Evolutionary conservation across 2,888 invertebrate species (phyloP).

Genomic region (Sinotaia quadrata): DNA sequence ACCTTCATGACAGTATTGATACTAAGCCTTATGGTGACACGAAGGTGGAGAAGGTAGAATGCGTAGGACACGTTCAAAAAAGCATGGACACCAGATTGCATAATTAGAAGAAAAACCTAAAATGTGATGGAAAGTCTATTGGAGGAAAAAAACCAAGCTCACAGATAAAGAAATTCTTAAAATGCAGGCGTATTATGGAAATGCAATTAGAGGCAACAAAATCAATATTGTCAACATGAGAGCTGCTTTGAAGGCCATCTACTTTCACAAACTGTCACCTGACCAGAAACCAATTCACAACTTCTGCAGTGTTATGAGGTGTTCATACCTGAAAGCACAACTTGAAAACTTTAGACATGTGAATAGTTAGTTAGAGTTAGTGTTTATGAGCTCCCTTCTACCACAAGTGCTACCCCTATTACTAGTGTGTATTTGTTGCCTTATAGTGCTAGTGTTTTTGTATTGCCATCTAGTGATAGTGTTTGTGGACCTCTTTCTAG

Average conservation of each 20-base stretch:
- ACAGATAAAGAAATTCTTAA: constrained; percentile 5
- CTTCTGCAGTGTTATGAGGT: neutral
- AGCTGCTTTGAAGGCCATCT: constrained; percentile 7
- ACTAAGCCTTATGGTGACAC: constrained; percentile 5
- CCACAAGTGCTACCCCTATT: too few relatives aligned
- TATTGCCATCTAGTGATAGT: too few relatives aligned
- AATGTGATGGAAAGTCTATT: constrained; percentile 22
- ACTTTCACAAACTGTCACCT: neutral
- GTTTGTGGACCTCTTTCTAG: too few relatives aligned
- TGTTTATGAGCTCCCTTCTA: too few relatives aligned
- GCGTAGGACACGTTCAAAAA: constrained; percentile 28
- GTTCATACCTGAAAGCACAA: neutral
- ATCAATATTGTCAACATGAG: neutral
- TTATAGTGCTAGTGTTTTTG: too few relatives aligned
- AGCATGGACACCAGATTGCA: constrained; percentile 5
- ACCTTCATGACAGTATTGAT: too few relatives aligned
- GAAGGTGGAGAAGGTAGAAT: constrained; percentile 16
- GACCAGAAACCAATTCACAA: constrained; percentile 5
- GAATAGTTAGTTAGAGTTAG: too few relatives aligned
- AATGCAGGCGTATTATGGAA: constrained; percentile 11
- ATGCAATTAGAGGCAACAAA: constrained; percentile 13
- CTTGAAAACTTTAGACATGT: too few relatives aligned
- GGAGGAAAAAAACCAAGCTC: constrained; percentile 12
- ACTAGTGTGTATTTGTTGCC: too few relatives aligned
- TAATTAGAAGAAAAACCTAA: neutral